Evolutionary conservation across 1,140 invertebrate species (phyloP).

Genomic region (Aphelenchoides fujianensis): DNA sequence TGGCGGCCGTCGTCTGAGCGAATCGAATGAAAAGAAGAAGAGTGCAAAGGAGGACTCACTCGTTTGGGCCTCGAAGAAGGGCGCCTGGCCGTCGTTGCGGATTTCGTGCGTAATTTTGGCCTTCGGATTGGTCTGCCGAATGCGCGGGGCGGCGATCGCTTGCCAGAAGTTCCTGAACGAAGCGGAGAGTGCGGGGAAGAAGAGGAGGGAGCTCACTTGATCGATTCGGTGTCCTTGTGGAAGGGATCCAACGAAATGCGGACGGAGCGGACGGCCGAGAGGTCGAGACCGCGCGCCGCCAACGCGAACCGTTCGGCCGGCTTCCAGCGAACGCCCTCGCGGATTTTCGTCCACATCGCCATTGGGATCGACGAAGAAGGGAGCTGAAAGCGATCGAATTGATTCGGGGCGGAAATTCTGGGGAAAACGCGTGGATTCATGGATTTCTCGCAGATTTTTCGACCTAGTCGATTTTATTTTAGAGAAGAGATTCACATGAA

Average conservation of each 20-base stretch:
- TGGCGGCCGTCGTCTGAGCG: slow-evolving; percentile 51
- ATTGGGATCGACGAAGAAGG: background rate
- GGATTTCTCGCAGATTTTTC: no score
- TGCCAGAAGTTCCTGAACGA: slow-evolving; percentile 57
- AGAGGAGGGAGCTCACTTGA: slow-evolving; percentile 42
- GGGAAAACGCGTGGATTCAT: no score
- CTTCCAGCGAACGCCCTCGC: slow-evolving; percentile 54
- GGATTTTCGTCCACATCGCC: slow-evolving; percentile 52
- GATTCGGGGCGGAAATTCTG: no score
- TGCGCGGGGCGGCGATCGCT: slow-evolving; percentile 44
- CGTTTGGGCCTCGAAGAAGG: slow-evolving; percentile 53
- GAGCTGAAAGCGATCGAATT: no score
- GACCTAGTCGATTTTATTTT: background rate
- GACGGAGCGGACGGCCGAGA: slow-evolving; percentile 49
- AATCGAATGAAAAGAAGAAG: slow-evolving; percentile 20
- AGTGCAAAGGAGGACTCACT: slow-evolving; percentile 30
- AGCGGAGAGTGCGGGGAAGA: background rate
- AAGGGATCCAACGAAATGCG: slow-evolving; percentile 58
- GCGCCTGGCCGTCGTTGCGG: slow-evolving; percentile 51
- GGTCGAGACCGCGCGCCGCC: slow-evolving; percentile 49
- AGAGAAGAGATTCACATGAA: background rate
- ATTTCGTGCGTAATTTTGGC: slow-evolving; percentile 47
- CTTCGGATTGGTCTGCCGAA: slow-evolving; percentile 54
- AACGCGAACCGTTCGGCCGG: slow-evolving; percentile 44
- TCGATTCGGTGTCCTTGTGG: slow-evolving; percentile 45